Evolutionary conservation across 92 coral and sea anemone genomes (phyloP).

Genomic region (Umimayanthus chanpuru): DNA sequence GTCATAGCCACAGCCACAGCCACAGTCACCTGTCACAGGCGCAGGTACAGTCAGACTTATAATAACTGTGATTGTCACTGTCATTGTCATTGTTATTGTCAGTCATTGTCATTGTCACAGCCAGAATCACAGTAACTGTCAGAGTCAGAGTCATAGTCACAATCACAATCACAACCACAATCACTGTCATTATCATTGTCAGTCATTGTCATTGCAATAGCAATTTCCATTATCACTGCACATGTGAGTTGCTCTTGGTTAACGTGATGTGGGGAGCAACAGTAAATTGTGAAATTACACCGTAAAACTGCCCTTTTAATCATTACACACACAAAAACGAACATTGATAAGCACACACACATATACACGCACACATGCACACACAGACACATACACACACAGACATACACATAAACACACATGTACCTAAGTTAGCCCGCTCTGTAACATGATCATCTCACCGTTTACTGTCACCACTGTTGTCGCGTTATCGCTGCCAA

Average conservation of each 20-base stretch:
- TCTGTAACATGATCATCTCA: background rate
- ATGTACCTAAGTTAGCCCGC: background rate
- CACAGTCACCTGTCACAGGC: too few species aligned
- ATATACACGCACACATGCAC: background rate
- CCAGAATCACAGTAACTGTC: too few species aligned
- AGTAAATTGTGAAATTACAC: background rate
- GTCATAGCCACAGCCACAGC: too few species aligned
- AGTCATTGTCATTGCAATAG: too few species aligned
- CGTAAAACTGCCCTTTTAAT: too few species aligned
- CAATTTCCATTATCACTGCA: background rate
- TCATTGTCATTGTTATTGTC: too few species aligned
- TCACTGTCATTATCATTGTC: too few species aligned
- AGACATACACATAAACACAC: background rate
- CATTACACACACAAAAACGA: background rate
- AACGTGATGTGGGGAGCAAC: background rate
- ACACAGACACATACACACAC: background rate
- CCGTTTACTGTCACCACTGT: conserved; percentile 34
- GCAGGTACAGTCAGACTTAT: too few species aligned
- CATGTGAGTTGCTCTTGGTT: background rate
- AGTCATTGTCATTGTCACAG: too few species aligned
- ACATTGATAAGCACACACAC: background rate
- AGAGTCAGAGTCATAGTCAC: too few species aligned
- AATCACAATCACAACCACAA: too few species aligned
- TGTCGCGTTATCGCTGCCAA: conserved; percentile 40
- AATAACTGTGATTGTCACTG: too few species aligned